Conservation (phyloP, 2,113 vertebrate species). For the Catharus fuscescens region DNA sequence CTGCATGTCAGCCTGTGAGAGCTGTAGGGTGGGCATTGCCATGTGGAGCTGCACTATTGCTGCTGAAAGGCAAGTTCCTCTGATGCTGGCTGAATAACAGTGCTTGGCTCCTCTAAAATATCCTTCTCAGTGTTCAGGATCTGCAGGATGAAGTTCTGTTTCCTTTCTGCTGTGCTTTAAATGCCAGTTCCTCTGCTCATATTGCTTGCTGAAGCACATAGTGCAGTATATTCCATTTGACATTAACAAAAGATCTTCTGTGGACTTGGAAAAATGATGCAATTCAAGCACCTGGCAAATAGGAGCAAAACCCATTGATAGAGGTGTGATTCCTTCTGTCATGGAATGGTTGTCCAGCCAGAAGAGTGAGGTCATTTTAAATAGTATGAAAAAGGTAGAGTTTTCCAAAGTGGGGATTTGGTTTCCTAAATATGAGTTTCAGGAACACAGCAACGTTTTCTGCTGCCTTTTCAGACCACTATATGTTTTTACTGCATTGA, state of each 20-base stretch:
- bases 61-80: background rate
- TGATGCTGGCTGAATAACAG: background rate
- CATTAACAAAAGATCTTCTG: background rate
- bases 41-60: background rate
- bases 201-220: background rate
- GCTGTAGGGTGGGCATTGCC: background rate
- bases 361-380: background rate
- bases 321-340: background rate
- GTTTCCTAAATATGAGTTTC: background rate
- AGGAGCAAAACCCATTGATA: background rate
- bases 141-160: background rate
- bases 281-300: background rate
- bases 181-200: background rate
- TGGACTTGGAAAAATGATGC: background rate
- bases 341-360: background rate
- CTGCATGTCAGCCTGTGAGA: background rate
- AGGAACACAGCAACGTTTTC: background rate
- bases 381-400: background rate
- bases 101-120: background rate
- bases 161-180: background rate
- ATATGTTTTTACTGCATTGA: background rate
- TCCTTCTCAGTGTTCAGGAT: background rate
- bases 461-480: background rate
- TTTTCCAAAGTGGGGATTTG: background rate
- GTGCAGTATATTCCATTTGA: background rate